A percentile compares a stretch with the other conserved stretches of the same genome.
Conservation (phyloP, 2,797 vertebrate genomes). For the Acanthurus leucopareius region DNA sequence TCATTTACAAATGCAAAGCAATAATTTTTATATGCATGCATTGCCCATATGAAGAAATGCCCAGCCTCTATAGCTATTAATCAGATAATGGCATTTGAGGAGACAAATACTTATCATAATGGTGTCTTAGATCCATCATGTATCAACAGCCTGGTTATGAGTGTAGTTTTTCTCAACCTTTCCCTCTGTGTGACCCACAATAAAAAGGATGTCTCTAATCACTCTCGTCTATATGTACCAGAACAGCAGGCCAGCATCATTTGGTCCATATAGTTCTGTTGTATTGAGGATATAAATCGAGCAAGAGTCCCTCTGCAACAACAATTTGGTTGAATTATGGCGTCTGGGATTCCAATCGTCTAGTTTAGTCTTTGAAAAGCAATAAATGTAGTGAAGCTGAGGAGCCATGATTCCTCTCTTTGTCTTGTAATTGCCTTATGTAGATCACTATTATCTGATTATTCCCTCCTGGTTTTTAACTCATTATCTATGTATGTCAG, state of each 20-base stretch:
- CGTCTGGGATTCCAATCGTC: conserved; percentile 32
- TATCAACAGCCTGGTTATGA: conserved; percentile 9
- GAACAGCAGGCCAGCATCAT: conserved; percentile 31
- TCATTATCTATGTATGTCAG: conserved; percentile 17
- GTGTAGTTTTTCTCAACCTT: conserved; percentile 21
- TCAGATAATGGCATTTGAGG: background rate
- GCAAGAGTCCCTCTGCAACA: conserved; percentile 28
- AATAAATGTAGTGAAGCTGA: conserved; percentile 32
- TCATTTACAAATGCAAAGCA: background rate
- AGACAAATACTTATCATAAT: conserved; percentile 5
- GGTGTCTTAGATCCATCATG: background rate
- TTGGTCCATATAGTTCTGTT: conserved; percentile 53
- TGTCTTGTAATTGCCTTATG: conserved; percentile 11
- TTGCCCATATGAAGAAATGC: background rate
- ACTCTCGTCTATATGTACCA: conserved; percentile 32
- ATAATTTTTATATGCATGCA: background rate
- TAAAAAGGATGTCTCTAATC: conserved; percentile 22
- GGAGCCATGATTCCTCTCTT: background rate
- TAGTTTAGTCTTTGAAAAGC: conserved; percentile 32
- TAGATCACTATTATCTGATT: conserved; percentile 22
- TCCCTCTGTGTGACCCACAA: conserved; percentile 29
- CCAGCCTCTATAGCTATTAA: background rate
- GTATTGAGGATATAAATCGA: conserved; percentile 41
- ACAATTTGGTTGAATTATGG: conserved; percentile 48
- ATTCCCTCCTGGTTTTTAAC: conserved; percentile 1